phyloP scores from a whole-genome alignment of 1,140 invertebrate genomes.

The Sminthurides bifidus region DNA sequence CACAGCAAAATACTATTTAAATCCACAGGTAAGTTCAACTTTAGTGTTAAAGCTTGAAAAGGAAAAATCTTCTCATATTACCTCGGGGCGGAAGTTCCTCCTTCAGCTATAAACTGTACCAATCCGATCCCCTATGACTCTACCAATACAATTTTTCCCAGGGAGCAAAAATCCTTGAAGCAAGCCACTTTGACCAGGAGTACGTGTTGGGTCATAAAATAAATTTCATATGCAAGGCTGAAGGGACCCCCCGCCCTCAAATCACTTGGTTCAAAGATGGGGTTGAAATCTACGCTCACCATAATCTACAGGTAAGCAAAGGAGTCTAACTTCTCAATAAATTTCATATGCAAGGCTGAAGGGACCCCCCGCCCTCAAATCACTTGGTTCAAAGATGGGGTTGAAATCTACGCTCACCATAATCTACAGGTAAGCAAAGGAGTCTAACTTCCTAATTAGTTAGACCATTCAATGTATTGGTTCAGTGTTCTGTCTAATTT shows the following conservation, averaged over 20 bases:
- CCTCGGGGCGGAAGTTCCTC: too few relatives aligned
- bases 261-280: constrained; percentile 91
- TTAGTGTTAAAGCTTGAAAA: not conserved
- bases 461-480: too few relatives aligned
- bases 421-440: constrained; percentile 68
- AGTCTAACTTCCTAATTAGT: too few relatives aligned
- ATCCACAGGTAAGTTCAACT: constrained; percentile 22
- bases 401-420: constrained; percentile 73
- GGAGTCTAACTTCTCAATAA: too few relatives aligned
- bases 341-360: constrained; percentile 74
- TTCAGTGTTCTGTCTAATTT: too few relatives aligned
- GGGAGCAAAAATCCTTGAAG: constrained; percentile 80
- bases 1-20: constrained; percentile 27
- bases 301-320: constrained; percentile 66
- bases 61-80: not conserved
- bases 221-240: constrained; percentile 74
- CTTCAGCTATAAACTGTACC: not conserved
- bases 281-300: constrained; percentile 72
- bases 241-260: constrained; percentile 68
- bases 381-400: constrained; percentile 85
- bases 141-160: constrained; percentile 36
- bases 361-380: constrained; percentile 74
- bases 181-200: constrained; percentile 85
- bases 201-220: constrained; percentile 87
- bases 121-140: not conserved